Conservation (phyloP, 2,797 vertebrate genomes). For the Sebastes ruberrimus region DNA sequence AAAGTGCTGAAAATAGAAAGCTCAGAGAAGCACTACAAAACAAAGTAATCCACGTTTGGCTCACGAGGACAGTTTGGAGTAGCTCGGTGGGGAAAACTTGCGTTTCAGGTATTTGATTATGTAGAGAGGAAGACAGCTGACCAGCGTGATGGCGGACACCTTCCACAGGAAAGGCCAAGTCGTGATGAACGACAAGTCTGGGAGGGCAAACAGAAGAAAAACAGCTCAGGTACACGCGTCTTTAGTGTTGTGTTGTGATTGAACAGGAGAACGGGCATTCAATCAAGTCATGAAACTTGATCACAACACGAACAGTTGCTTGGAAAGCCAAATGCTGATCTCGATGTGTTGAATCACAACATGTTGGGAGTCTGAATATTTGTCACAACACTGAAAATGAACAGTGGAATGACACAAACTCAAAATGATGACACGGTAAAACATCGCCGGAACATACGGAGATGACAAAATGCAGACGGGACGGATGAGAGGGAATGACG, state of each 20-base stretch:
- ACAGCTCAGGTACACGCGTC: background rate
- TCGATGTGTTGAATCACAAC: background rate
- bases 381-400: background rate
- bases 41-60: constrained; percentile 23
- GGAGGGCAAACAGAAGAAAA: constrained; percentile 15
- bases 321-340: background rate
- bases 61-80: constrained; percentile 96
- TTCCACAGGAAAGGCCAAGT: constrained; percentile 97
- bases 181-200: constrained; percentile 94
- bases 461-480: background rate
- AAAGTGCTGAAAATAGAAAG: constrained; percentile 50
- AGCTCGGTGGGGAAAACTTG: constrained; percentile 97
- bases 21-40: constrained; percentile 8
- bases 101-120: constrained; percentile 97
- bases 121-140: constrained; percentile 99
- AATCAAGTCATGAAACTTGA: background rate
- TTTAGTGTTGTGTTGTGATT: background rate
- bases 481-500: background rate
- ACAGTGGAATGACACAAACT: background rate
- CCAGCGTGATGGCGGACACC: constrained; percentile 93
- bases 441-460: background rate
- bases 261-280: background rate
- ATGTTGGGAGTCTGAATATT: background rate
- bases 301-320: background rate
- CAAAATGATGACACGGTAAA: background rate